Conservation (phyloP, 1,140 invertebrate species). For the Anthonomus grandis region DNA sequence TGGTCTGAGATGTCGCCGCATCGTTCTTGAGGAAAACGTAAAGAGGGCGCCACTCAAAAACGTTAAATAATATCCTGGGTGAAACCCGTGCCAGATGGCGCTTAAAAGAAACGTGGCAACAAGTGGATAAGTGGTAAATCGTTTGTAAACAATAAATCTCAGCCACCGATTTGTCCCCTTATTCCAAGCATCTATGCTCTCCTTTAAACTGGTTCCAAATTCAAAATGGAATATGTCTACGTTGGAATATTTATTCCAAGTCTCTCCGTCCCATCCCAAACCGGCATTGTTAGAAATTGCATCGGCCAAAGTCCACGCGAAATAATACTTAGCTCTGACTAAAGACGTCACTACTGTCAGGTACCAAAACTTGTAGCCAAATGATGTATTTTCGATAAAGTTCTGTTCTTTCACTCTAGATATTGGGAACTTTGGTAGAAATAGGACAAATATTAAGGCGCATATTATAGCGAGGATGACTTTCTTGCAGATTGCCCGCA, state of each 20-base stretch:
- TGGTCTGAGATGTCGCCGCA: constrained; percentile 63
- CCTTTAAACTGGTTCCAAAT: constrained; percentile 78
- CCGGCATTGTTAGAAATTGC: constrained; percentile 92
- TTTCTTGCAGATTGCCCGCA: constrained; percentile 62
- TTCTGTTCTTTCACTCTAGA: constrained; percentile 64
- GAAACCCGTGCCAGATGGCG: constrained; percentile 96
- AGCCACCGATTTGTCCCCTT: constrained; percentile 89
- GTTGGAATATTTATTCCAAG: constrained; percentile 91
- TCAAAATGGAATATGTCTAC: constrained; percentile 87
- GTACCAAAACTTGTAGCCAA: constrained; percentile 72
- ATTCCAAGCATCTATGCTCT: constrained; percentile 87
- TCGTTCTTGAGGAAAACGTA: constrained; percentile 76
- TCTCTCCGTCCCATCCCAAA: constrained; percentile 84
- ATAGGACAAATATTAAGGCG: constrained; percentile 62
- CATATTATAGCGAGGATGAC: constrained; percentile 60
- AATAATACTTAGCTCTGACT: constrained; percentile 91
- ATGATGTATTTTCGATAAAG: constrained; percentile 60
- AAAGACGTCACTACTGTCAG: constrained; percentile 73
- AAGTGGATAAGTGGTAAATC: constrained; percentile 62
- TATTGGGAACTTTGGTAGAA: constrained; percentile 63
- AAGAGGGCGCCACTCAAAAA: constrained; percentile 87
- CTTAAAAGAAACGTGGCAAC: constrained; percentile 82
- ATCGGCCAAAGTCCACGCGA: constrained; percentile 93
- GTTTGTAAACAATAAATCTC: constrained; percentile 80
- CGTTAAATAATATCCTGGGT: constrained; percentile 95